Evolutionary conservation across 1,140 invertebrate genomes (phyloP).

Genomic region (Marisa cornuarietis): DNA sequence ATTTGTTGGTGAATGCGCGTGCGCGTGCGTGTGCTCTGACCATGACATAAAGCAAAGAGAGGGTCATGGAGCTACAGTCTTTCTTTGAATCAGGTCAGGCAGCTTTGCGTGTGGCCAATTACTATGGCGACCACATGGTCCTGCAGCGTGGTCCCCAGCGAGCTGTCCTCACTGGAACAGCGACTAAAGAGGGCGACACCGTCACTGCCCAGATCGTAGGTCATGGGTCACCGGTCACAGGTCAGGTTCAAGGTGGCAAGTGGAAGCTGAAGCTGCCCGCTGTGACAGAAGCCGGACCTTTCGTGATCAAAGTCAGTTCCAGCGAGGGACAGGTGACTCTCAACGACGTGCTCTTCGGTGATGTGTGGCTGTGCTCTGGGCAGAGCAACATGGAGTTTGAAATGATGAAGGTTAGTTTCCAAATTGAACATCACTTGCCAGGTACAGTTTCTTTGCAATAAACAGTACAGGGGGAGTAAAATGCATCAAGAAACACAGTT

Average conservation of each 20-base stretch:
- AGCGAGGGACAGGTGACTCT: slow-evolving; percentile 24
- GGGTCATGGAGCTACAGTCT: background rate
- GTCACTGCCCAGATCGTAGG: slow-evolving; percentile 27
- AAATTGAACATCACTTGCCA: background rate
- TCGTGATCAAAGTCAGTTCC: slow-evolving; percentile 24
- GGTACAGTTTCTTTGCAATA: background rate
- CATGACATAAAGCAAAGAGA: background rate
- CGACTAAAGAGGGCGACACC: slow-evolving; percentile 24
- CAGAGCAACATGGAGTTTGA: slow-evolving; percentile 62
- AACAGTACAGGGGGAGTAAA: background rate
- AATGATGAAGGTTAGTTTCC: slow-evolving; percentile 23
- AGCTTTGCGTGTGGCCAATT: slow-evolving; percentile 31
- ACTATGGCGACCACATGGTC: slow-evolving; percentile 56
- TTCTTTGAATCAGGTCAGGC: background rate
- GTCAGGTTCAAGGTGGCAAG: slow-evolving; percentile 23
- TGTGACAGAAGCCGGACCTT: slow-evolving; percentile 30
- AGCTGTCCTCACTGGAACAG: slow-evolving; percentile 51
- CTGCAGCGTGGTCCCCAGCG: slow-evolving; percentile 47
- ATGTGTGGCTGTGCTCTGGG: slow-evolving; percentile 57
- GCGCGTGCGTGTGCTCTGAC: too few species aligned
- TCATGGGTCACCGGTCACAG: slow-evolving; percentile 6
- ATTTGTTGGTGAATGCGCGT: too few species aligned
- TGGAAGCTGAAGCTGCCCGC: slow-evolving; percentile 36
- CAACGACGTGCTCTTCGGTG: slow-evolving; percentile 40
- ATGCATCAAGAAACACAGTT: background rate